Evolutionary conservation across 2,113 vertebrate genomes (phyloP), one percentile per base, ranked within the genome.

Genomic region (Ciconia boyciana): DNA sequence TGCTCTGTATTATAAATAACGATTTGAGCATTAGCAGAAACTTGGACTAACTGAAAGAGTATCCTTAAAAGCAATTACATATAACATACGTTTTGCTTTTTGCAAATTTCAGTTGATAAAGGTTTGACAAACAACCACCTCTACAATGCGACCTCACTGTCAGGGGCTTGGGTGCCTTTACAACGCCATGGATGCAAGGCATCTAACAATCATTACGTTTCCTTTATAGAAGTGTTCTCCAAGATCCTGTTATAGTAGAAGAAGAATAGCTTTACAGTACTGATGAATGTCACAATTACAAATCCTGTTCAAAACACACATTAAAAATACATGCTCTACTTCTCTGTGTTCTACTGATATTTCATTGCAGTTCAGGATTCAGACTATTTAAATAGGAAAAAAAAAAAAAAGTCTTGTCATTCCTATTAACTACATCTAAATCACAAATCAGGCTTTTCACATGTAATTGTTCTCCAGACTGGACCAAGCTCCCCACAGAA

Each of bases 361-460:
- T 62, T 71, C 65, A 11, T 4, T 49, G 48, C 51, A 75, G 22
- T 64, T 71, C 43, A 61, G 24, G 22, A 76, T n/a, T 89, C 49
- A 46, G 16, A 43, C 4, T 65, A 80, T 24, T 76, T 61, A 44
- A 89, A n/a, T 0, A 18, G 22, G 15, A 5, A 1, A 0, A 2
- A 6, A 18, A 16, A 55, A n/a, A 29, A 46, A 32, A 11, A 29
- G 5, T 9, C 26, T 19, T 65, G 3, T 39, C 16, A 55, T 48
- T 81, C 18, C 20, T 36, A 18, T 49, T 29, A 78, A 43, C 22
- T 43, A n/a, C 13, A n/a, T 51, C 39, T 89, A 66, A 66, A 66
- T 41, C 46, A 58, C 16, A 41, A 6, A 6, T 6, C 16, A 52
- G 41, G 22, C 13, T 84, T 84, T 89, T 64, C 54, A 62, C 26